Percentiles rank a stretch among this genome's conserved stretches.
Conservation (phyloP, 1,140 invertebrate species). For the Calycopis cecrops region DNA sequence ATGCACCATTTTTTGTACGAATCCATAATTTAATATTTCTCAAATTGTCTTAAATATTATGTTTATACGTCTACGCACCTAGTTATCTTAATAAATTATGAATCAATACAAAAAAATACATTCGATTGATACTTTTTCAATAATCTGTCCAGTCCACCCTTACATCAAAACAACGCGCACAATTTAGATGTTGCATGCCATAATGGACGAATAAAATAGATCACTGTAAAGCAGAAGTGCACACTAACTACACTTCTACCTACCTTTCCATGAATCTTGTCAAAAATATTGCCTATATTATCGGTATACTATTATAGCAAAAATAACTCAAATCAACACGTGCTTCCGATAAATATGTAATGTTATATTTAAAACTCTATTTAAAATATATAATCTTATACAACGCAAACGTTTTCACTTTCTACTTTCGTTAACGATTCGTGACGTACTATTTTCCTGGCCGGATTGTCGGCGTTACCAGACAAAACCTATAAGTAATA, state of each 20-base stretch:
- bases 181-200: conserved; percentile 8
- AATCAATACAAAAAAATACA: conserved; percentile 4
- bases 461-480: conserved; percentile 58
- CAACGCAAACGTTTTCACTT: conserved; percentile 29
- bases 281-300: conserved; percentile 12
- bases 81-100: conserved; percentile 6
- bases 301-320: conserved; percentile 47
- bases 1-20: conserved; percentile 11
- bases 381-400: conserved; percentile 45
- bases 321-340: conserved; percentile 46
- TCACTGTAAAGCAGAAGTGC: conserved; percentile 16
- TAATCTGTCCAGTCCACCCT: conserved; percentile 1
- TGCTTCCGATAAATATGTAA: conserved; percentile 32
- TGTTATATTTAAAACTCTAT: conserved; percentile 51
- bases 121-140: not conserved
- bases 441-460: conserved; percentile 41
- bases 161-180: conserved; percentile 14
- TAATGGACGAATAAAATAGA: conserved; percentile 17
- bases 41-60: not conserved
- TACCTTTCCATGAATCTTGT: conserved; percentile 10
- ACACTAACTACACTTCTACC: not conserved
- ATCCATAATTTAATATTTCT: conserved; percentile 2
- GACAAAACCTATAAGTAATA: conserved; percentile 48
- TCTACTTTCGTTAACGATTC: conserved; percentile 29
- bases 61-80: conserved; percentile 1